Base-by-base conservation (phyloP, 2,113 vertebrate species). In the Hydropotes inermis region DNA sequence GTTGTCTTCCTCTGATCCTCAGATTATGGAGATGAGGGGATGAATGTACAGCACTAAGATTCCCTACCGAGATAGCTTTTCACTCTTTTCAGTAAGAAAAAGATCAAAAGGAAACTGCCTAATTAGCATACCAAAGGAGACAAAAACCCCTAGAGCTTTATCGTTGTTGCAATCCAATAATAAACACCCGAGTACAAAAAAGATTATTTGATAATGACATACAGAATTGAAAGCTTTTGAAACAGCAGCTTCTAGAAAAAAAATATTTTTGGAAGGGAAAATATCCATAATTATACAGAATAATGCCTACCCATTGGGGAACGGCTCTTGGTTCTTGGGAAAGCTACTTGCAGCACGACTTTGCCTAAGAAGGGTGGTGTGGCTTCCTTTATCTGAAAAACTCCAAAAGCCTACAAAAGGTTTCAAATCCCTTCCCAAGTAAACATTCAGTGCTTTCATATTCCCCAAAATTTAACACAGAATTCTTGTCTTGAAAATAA, bases 71-170 rank as follows among this genome's bases (percentile, higher is more conserved):
- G 99, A 99, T 99, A 99, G 99, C 98, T 99, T 99, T 99, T 99
- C 98, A 99, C 98, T 99, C 98, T 99, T 99, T 99, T 99, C 97
- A 98, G 98, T 98, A 96, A 97, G 98, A 99, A 98, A 98, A 99
- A 99, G 99, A 99, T 99, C 99, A 99, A 99, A 99, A 98, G 96
- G 97, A 99, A 99, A 98, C 98, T 92, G 98, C 97, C 98, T 99
- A 99, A 99, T 99, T 99, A 99, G 98, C 99, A 99, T 99, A 99
- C 99, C 98, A 99, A 99, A 99, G 98, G 99, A 99, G 98, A 99
- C 98, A 99, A 99, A 97, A 99, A 98, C 97, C 99, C 99, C 98
- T 98, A 98, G 99, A 99, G 99, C 98, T 99, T 99, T 99, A 99
- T 98, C 98, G 96, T 99, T 99, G 99, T 99, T 99, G 98, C 99